Conservation (phyloP, 2,888 invertebrate genomes). For the Timema podura region DNA sequence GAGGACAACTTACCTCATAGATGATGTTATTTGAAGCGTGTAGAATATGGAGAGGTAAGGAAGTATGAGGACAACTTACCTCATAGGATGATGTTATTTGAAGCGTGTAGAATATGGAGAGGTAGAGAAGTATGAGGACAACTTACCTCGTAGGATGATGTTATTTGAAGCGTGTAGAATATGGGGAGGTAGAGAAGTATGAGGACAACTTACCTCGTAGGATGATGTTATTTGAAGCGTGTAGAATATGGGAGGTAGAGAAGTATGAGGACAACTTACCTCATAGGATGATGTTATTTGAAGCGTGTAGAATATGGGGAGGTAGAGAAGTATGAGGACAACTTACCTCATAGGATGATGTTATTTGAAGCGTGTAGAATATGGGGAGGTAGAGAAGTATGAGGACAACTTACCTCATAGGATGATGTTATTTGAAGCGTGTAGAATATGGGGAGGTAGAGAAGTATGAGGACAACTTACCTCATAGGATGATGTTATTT, state of each 20-base stretch:
- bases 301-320: constrained; percentile 64
- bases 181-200: no score
- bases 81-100: no score
- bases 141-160: no score
- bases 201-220: constrained; percentile 72
- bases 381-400: constrained; percentile 63
- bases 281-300: constrained; percentile 53
- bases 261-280: no score
- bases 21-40: no score
- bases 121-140: no score
- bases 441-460: constrained; percentile 70
- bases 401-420: constrained; percentile 57
- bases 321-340: constrained; percentile 49
- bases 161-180: no score
- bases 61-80: no score
- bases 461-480: constrained; percentile 37
- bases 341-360: constrained; percentile 61
- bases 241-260: constrained; percentile 70
- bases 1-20: no score
- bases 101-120: no score
- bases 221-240: constrained; percentile 43
- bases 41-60: no score
- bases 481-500: constrained; percentile 28
- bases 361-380: constrained; percentile 51
- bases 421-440: constrained; percentile 43